Conservation (phyloP, 2,113 vertebrate genomes). For the Gadus chalcogrammus region DNA sequence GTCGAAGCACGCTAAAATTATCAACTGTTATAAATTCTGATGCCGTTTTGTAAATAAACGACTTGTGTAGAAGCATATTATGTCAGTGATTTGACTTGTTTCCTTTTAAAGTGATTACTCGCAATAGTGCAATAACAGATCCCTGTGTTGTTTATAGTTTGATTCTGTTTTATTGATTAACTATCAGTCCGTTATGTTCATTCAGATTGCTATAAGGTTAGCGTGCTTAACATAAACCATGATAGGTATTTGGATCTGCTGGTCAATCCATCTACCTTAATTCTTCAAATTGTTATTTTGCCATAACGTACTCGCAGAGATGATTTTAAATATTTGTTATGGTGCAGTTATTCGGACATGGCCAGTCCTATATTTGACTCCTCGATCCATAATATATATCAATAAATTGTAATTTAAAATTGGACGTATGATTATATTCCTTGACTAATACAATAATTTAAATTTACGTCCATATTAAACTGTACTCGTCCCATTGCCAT, state of each 20-base stretch:
- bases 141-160: slow-evolving; percentile 9
- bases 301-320: slow-evolving; percentile 2
- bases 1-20: background rate
- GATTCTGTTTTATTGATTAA: slow-evolving; percentile 23
- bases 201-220: slow-evolving; percentile 7
- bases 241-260: slow-evolving; percentile 71
- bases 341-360: slow-evolving; percentile 20
- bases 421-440: slow-evolving; percentile 28
- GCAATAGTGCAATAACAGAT: slow-evolving; percentile 19
- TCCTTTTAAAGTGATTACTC: slow-evolving; percentile 49
- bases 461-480: background rate
- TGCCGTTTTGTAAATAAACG: background rate
- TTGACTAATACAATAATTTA: slow-evolving; percentile 2
- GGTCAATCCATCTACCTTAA: slow-evolving; percentile 68
- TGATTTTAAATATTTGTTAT: slow-evolving; percentile 18
- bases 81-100: slow-evolving; percentile 24
- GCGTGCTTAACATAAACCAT: slow-evolving; percentile 32
- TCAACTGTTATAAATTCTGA: too few species aligned
- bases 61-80: background rate
- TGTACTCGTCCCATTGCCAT: background rate
- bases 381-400: background rate
- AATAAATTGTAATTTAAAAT: slow-evolving; percentile 22
- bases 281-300: slow-evolving; percentile 48
- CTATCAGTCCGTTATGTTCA: slow-evolving; percentile 8
- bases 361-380: slow-evolving; percentile 16